phyloP scores from a whole-genome alignment of 1,140 invertebrate genomes.

The Brachionus asplanchnoidis region DNA sequence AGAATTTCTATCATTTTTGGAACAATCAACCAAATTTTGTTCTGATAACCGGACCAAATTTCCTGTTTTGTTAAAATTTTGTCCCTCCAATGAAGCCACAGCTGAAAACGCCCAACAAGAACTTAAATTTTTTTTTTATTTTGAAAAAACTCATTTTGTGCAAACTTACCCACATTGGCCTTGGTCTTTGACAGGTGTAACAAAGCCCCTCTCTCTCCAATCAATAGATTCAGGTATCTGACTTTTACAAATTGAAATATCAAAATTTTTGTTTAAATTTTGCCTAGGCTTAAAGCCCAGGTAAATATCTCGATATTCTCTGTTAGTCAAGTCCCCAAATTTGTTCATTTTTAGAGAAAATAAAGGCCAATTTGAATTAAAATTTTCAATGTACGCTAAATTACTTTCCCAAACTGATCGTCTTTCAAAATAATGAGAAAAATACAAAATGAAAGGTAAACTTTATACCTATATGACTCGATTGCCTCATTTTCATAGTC shows the following conservation, averaged over 20 bases:
- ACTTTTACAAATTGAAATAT: neutral
- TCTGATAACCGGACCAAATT: conserved; percentile 48
- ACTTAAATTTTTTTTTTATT: neutral
- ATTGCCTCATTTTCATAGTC: neutral
- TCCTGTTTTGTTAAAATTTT: conserved; percentile 45
- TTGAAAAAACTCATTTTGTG: neutral
- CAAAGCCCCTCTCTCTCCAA: neutral
- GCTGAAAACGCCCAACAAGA: conserved; percentile 40
- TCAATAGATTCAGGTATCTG: conserved; percentile 11
- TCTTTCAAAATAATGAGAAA: neutral
- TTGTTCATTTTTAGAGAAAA: conserved; percentile 51
- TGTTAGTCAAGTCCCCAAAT: conserved; percentile 47
- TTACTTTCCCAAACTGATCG: conserved; percentile 44
- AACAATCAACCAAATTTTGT: conserved; percentile 51
- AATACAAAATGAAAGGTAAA: neutral
- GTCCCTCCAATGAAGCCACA: conserved; percentile 48
- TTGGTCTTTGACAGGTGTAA: conserved; percentile 33
- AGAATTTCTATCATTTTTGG: conserved; percentile 45
- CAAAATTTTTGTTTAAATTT: neutral
- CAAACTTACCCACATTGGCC: neutral
- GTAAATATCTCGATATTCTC: neutral
- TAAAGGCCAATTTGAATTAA: conserved; percentile 48
- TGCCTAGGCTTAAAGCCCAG: neutral
- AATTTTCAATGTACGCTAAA: conserved; percentile 47
- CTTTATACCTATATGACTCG: neutral